Percentiles rank a stretch among this genome's conserved stretches.
Conservation (phyloP, 2,888 invertebrate species). For the Epirrita christyi region DNA sequence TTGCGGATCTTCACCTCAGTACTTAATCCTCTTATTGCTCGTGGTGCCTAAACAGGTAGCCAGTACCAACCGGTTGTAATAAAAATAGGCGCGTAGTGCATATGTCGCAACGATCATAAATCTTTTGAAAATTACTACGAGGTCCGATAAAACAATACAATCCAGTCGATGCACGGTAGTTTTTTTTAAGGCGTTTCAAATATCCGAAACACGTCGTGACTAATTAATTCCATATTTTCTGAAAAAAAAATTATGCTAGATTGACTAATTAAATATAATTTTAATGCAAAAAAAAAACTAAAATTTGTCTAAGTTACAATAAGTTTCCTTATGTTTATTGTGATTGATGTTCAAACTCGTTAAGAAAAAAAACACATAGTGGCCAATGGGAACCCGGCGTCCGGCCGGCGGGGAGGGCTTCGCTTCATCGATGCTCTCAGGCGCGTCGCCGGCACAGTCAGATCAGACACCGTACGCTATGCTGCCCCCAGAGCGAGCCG, state of each 20-base stretch:
- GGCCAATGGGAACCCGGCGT: slow-evolving; percentile 48
- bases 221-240: neutral
- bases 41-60: slow-evolving; percentile 45
- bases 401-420: slow-evolving; percentile 61
- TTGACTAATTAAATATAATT: too few species aligned
- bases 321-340: slow-evolving; percentile 28
- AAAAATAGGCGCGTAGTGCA: slow-evolving; percentile 39
- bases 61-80: slow-evolving; percentile 51
- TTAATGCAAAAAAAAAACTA: slow-evolving; percentile 4
- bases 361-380: slow-evolving; percentile 43
- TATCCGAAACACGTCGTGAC: slow-evolving; percentile 2
- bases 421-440: slow-evolving; percentile 42
- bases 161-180: slow-evolving; percentile 1
- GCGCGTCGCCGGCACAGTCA: slow-evolving; percentile 58
- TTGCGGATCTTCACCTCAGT: slow-evolving; percentile 66
- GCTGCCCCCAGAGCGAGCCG: slow-evolving; percentile 78
- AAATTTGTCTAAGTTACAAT: slow-evolving; percentile 11
- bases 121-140: slow-evolving; percentile 11
- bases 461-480: slow-evolving; percentile 71
- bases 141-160: slow-evolving; percentile 2
- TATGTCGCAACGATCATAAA: slow-evolving; percentile 30
- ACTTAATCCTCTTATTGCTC: slow-evolving; percentile 53
- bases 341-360: slow-evolving; percentile 36
- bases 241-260: slow-evolving; percentile 1
- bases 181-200: slow-evolving; percentile 7